A percentile compares a stretch with the other conserved stretches of the same genome.
Evolutionary conservation across 37 sponge, comb jelly and placozoan species (phyloP).

Genomic region (Amphimedon queenslandica): DNA sequence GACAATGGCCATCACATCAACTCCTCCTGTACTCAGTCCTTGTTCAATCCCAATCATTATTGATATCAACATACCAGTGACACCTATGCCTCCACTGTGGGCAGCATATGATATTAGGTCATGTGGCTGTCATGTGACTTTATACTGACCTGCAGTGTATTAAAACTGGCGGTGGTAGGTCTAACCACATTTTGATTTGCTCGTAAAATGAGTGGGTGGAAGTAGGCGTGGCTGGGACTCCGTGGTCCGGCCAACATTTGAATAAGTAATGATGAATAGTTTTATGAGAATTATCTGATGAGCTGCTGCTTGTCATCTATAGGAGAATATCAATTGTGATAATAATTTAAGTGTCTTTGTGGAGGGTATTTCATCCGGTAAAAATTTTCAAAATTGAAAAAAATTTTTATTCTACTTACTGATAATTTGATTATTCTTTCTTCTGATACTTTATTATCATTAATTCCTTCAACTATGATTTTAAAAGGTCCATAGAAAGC

Average conservation of each 20-base stretch:
- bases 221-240: conserved; percentile 33
- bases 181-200: neutral
- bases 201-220: conserved; percentile 12
- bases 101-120: neutral
- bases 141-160: conserved; percentile 60
- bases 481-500: conserved; percentile 25
- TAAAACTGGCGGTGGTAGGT: conserved; percentile 5
- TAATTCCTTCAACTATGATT: neutral
- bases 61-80: conserved; percentile 44
- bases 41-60: conserved; percentile 25
- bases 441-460: neutral
- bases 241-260: conserved; percentile 63
- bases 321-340: too few species aligned
- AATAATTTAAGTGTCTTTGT: neutral
- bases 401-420: conserved; percentile 15
- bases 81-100: conserved; percentile 48
- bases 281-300: neutral
- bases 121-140: neutral
- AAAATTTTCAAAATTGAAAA: too few species aligned
- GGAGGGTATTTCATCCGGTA: neutral
- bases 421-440: conserved; percentile 9
- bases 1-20: conserved; percentile 33
- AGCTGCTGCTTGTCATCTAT: neutral
- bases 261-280: conserved; percentile 36
- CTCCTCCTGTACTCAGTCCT: neutral